Conservation (phyloP, 1,140 invertebrate species). For the Drosophila yakuba region DNA sequence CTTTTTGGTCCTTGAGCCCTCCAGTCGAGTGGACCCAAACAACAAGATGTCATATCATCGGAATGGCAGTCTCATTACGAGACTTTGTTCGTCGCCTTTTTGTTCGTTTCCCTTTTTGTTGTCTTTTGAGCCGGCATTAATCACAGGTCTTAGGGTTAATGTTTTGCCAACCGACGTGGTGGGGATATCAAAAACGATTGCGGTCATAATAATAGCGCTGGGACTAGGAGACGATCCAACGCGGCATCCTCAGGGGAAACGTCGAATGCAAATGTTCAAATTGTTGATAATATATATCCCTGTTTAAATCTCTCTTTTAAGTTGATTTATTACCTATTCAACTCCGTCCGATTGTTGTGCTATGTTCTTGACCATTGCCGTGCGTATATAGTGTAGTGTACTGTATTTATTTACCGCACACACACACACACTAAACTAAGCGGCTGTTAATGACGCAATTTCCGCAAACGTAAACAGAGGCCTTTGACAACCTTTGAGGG, state of each 20-base stretch:
- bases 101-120: constrained; percentile 19
- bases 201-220: constrained; percentile 8
- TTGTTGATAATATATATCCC: too few species aligned
- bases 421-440: constrained; percentile 26
- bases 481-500: constrained; percentile 46
- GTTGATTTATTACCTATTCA: too few species aligned
- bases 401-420: constrained; percentile 20
- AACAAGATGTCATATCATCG: constrained; percentile 48
- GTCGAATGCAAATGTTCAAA: neutral
- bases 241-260: too few species aligned
- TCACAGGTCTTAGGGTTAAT: constrained; percentile 47
- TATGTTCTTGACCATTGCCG: neutral
- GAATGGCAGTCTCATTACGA: constrained; percentile 40
- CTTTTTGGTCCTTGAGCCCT: neutral
- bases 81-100: constrained; percentile 26
- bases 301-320: too few species aligned
- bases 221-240: neutral
- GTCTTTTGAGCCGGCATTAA: constrained; percentile 35
- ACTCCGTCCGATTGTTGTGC: neutral
- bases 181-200: constrained; percentile 3
- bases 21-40: constrained; percentile 20
- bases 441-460: constrained; percentile 62
- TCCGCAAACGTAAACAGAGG: constrained; percentile 29
- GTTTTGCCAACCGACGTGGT: constrained; percentile 9
- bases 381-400: neutral